Evolutionary conservation across 2,888 invertebrate species (phyloP).

Genomic region (Meteorus colon): DNA sequence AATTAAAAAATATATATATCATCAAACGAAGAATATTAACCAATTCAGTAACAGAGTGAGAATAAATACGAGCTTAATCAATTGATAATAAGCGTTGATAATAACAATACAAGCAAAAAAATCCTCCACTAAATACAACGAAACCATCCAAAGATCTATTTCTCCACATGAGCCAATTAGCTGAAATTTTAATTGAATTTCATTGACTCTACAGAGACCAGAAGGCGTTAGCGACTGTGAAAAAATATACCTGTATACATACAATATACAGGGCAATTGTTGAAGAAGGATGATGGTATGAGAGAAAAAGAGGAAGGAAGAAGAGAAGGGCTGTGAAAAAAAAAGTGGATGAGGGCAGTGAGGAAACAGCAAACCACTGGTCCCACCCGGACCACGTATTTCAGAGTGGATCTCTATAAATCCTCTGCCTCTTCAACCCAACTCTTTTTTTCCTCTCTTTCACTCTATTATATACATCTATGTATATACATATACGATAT

Average conservation of each 20-base stretch:
- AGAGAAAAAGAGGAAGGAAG: slow-evolving; percentile 18
- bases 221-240: no score
- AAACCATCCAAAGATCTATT: no score
- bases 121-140: no score
- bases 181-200: no score
- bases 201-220: no score
- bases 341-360: neutral
- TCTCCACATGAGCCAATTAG: no score
- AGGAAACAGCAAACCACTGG: slow-evolving; percentile 25
- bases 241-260: neutral
- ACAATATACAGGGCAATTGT: neutral
- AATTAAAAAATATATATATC: neutral
- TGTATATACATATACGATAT: slow-evolving; percentile 27
- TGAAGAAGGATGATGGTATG: neutral
- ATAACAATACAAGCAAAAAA: no score
- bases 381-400: slow-evolving; percentile 48
- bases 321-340: slow-evolving; percentile 34
- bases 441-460: slow-evolving; percentile 46
- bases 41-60: neutral
- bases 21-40: neutral
- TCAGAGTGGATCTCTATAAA: slow-evolving; percentile 59
- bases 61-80: no score
- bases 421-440: slow-evolving; percentile 48
- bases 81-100: no score
- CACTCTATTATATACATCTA: slow-evolving; percentile 31